These are phyloP conservation scores for Sitta europaea DNA, from an alignment of 2,113 vertebrate species.

Conservation along the genomic window DNA sequence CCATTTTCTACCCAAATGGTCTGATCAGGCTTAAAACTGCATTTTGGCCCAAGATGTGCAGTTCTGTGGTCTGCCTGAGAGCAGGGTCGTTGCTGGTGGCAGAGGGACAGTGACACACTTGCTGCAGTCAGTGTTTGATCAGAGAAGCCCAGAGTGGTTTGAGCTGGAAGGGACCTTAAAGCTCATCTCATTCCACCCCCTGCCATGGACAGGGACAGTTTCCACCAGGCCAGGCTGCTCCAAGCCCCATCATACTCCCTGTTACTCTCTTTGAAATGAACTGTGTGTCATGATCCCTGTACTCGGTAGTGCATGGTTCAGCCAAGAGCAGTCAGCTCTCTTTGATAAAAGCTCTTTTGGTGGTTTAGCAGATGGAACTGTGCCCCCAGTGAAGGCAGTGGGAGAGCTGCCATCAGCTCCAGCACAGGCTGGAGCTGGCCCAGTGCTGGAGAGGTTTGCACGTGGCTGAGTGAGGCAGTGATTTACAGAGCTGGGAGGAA, in stretches of 20 bases:
- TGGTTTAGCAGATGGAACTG: neutral
- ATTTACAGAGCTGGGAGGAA: neutral
- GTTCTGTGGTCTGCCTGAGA: neutral
- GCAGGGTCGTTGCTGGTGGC: neutral
- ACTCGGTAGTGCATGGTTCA: neutral
- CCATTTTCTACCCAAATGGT: neutral
- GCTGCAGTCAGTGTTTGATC: neutral
- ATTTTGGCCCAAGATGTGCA: neutral
- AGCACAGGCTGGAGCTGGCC: neutral
- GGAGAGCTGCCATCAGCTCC: slow-evolving; percentile 11
- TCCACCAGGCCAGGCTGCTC: neutral
- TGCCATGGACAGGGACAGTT: neutral
- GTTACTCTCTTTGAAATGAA: neutral
- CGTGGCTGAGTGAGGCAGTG: neutral
- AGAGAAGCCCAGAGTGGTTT: neutral
- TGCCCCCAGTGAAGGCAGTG: neutral
- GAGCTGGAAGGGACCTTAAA: neutral
- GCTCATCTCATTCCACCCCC: neutral
- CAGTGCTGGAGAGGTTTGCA: neutral
- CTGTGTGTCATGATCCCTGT: neutral
- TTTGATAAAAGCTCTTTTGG: neutral
- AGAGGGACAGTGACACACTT: neutral
- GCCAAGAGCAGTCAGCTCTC: neutral
- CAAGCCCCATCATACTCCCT: neutral
- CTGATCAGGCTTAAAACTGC: neutral